Percentiles rank a stretch among this genome's conserved stretches.
Conservation (phyloP, 2,113 vertebrate genomes). For the Callospermophilus lateralis region DNA sequence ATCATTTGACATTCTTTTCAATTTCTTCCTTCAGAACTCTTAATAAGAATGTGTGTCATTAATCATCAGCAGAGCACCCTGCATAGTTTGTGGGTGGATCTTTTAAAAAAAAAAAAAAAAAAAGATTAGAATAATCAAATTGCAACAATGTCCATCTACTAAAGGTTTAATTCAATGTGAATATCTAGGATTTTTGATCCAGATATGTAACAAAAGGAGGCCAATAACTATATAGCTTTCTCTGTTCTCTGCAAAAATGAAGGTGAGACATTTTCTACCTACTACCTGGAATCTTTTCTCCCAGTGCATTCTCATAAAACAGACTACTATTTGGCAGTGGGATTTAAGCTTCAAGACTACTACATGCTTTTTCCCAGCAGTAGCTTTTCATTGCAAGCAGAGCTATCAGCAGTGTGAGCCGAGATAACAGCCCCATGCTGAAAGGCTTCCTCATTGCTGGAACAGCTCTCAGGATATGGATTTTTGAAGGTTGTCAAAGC, state of each 20-base stretch:
- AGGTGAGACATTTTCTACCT: not conserved
- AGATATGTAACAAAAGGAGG: not conserved
- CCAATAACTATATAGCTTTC: not conserved
- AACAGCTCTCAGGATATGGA: not conserved
- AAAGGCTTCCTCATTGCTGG: not conserved
- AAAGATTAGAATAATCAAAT: not conserved
- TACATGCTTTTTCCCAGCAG: conserved; percentile 1
- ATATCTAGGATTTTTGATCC: not conserved
- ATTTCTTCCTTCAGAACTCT: conserved; percentile 50
- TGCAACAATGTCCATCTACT: not conserved
- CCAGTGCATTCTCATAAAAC: conserved; percentile 23
- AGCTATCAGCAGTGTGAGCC: conserved; percentile 1
- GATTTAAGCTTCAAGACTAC: conserved; percentile 37
- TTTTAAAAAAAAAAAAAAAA: conserved; percentile 9
- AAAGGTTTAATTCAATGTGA: not conserved
- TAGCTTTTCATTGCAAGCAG: conserved; percentile 52
- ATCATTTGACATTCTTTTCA: conserved; percentile 70
- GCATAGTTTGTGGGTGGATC: conserved; percentile 7
- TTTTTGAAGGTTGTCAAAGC: conserved; percentile 27
- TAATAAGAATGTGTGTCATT: conserved; percentile 54
- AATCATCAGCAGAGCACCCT: conserved; percentile 53
- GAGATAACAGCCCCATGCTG: not conserved
- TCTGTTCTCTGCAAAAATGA: not conserved
- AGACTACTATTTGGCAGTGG: conserved; percentile 11
- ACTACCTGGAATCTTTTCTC: not conserved